Evolutionary conservation across 2,888 invertebrate species (phyloP).

Genomic region (Pherbina coryleti): DNA sequence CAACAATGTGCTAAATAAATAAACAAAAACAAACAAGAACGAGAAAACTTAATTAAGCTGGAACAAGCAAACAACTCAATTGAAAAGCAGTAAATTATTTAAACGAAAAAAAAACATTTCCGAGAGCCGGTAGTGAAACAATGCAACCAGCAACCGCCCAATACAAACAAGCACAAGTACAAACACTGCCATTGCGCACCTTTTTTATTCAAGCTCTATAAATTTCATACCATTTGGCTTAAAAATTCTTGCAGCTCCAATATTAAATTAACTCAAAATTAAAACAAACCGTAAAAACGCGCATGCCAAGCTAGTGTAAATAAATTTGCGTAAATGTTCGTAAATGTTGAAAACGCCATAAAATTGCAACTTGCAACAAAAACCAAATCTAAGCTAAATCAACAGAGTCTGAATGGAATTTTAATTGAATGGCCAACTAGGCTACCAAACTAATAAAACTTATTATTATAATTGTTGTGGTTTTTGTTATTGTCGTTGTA

Average conservation of each 20-base stretch:
- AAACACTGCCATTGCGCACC: no score
- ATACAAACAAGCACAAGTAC: no score
- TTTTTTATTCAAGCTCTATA: no score
- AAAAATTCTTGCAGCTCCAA: no score
- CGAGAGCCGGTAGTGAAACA: no score
- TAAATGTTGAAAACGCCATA: neutral
- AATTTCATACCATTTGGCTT: no score
- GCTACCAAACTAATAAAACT: neutral
- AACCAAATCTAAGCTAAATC: neutral
- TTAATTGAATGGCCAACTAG: conserved; percentile 29
- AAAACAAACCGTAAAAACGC: no score
- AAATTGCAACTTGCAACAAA: neutral
- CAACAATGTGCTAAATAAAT: neutral
- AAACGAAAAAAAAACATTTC: neutral
- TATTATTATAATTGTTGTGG: neutral
- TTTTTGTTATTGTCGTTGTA: neutral
- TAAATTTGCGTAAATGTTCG: neutral
- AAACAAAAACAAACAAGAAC: neutral
- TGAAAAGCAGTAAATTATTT: conserved; percentile 12
- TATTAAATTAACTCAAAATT: no score
- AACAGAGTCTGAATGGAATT: conserved; percentile 11
- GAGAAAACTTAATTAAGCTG: neutral
- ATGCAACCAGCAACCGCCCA: no score
- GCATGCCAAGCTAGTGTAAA: no score
- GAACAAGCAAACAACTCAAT: conserved; percentile 16